Percentiles rank a stretch among this genome's conserved stretches.
phyloP scores from a whole-genome alignment of 2,888 invertebrate species.

The Rhagium mordax region DNA sequence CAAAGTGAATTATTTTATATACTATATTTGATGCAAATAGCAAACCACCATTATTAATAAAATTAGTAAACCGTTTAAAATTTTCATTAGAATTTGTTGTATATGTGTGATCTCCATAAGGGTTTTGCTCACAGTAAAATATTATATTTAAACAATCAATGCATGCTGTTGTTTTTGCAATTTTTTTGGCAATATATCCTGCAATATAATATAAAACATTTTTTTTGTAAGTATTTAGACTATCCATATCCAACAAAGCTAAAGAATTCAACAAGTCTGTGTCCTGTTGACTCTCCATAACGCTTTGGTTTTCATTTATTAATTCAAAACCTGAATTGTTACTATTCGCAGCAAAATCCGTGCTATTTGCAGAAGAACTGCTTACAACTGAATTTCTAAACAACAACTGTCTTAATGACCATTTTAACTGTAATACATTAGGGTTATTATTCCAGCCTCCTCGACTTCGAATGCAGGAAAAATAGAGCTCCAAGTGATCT shows the following conservation, averaged over 20 bases:
- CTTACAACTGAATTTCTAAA: neutral
- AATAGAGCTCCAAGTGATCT: neutral
- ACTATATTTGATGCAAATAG: neutral
- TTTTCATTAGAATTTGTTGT: neutral
- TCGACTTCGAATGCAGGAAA: neutral
- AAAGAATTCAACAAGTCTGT: neutral
- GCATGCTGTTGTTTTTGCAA: neutral
- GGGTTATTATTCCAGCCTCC: neutral
- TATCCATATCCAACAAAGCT: neutral
- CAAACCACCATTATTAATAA: neutral
- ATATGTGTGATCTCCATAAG: neutral
- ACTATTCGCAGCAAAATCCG: neutral
- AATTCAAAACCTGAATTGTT: neutral
- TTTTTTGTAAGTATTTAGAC: neutral
- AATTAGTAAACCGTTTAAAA: neutral
- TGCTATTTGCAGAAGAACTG: neutral
- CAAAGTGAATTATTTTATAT: neutral
- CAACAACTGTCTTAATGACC: neutral
- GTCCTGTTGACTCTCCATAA: neutral
- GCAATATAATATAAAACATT: neutral
- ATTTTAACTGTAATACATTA: neutral
- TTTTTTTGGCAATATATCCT: neutral
- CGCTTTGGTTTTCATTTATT: neutral
- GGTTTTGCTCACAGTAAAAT: neutral
- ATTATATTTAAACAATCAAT: neutral